Conservation (phyloP, 2,888 invertebrate genomes). For the Crocallis elinguaria region DNA sequence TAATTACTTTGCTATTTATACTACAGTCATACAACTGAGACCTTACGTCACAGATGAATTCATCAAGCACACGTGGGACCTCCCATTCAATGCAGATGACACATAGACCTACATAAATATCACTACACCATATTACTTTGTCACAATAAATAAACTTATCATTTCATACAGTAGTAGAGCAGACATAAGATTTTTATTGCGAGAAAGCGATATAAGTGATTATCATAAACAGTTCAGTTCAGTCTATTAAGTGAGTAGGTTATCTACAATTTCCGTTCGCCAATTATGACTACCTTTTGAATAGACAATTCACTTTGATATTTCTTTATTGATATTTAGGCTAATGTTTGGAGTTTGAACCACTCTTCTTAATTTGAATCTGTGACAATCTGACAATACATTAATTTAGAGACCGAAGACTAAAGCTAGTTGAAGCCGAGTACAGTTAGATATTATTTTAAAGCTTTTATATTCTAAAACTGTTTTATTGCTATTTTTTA, state of each 20-base stretch:
- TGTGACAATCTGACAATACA: background rate
- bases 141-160: conserved; percentile 3
- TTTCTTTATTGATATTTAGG: conserved; percentile 17
- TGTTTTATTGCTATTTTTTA: background rate
- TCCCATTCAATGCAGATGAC: conserved; percentile 38
- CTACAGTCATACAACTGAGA: background rate
- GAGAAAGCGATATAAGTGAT: too few species aligned
- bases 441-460: conserved; percentile 4
- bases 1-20: conserved; percentile 7
- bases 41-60: conserved; percentile 21
- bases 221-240: too few species aligned
- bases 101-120: conserved; percentile 14
- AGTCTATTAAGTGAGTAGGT: conserved; percentile 8
- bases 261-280: conserved; percentile 34
- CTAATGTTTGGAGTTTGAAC: conserved; percentile 10
- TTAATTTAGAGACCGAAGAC: conserved; percentile 3
- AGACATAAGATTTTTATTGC: background rate
- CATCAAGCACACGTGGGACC: conserved; percentile 32
- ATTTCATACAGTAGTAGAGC: background rate
- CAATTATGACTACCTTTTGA: conserved; percentile 31
- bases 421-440: background rate
- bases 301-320: conserved; percentile 4
- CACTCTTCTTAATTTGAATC: background rate
- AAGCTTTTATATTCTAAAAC: background rate
- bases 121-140: conserved; percentile 6